Evolutionary conservation across 1,140 invertebrate species (phyloP), one percentile per base, ranked within the genome.

Genomic region (Macrobrachium rosenbergii): DNA sequence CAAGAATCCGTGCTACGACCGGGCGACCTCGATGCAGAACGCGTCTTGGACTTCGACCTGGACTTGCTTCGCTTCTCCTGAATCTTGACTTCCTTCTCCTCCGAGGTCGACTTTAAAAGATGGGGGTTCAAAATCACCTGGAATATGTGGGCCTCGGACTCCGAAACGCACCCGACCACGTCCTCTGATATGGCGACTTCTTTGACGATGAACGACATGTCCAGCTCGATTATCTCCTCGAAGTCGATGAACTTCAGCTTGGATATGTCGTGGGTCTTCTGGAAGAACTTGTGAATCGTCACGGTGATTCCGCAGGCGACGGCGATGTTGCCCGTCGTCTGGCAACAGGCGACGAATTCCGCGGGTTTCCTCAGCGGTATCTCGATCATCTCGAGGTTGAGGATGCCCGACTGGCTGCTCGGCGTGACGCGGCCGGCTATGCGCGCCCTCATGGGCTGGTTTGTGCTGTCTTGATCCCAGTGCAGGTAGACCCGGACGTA

Each of bases 401-500:
- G 92, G 92, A 83, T 93, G 92, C 77, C 89, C n/a, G 93, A 93
- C 77, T 94, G 92, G 85, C 93, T 94, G 73, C 93, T 92, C 0
- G 94, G 94, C 3, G 94, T 95, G 1, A 95, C 94, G 75, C 94
- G 90, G 1, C 95, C 95, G 19, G 95, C 95, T 63, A 95, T 95
- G 80, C 95, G 92, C 3, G 95, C 95, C 83, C 94, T 92, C 93
- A 95, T 95, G 14, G 94, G 93, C 82, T 94, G 94, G 21, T 89
- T 86, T 21, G 86, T 88, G 92, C 92, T 90, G 92, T 93, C 89
- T 83, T 90, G 83, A 92, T 92, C 84, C 95, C 95, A 95, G 85
- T 95, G 94, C 0, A 95, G 93, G 89, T 95, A 95, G 59, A 95
- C 92, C 69, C 94, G 91, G 8, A 94, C 94, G 91, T 94, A 95